Evolutionary conservation across 2,113 vertebrate genomes (phyloP), one percentile per base, ranked within the genome.

Genomic region (Chaenogobius annularis): DNA sequence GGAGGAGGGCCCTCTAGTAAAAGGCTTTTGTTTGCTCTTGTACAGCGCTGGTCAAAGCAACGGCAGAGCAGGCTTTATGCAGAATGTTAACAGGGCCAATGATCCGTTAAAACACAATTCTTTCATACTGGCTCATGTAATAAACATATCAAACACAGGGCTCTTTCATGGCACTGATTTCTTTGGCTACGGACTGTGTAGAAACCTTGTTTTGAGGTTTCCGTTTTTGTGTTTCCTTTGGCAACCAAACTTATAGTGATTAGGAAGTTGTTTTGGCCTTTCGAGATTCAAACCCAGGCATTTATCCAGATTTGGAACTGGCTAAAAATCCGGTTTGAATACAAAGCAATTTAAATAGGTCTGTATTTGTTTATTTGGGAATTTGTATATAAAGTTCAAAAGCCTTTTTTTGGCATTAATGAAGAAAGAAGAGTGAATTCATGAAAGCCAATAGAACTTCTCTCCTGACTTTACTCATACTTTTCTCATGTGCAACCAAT

Each of bases 1-100:
- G 84, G 81, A 87, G 88, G 85, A 81, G 85, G 77, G 83, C 85
- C 74, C 77, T 82, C 66, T 84, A 83, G 83, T 87, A 64, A 82
- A 84, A 82, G 81, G 72, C 86, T 80, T 86, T 90, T 92, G 91
- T 92, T 92, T 91, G 85, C 82, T 81, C 82, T 87, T 47, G 40
- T 66, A 83, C 68, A 81, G 79, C 65, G 66, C 81, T 73, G 87
- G 85, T 78, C 86, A 78, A 79, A 85, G 85, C 83, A 73, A 58
- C 26, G 48, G 58, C 52, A 77, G 68, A 79, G 65, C 73, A 46
- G 77, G 73, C 76, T 80, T 75, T 77, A 79, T 75, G 78, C 79
- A 70, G 74, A 84, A 86, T 88, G 82, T 78, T 88, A 89, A 86
- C 81, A 76, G 73, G 74, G 75, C 69, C 85, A 91, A 90, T 78